phyloP scores from a whole-genome alignment of 2,797 vertebrate genomes.

The Mus minutoides region DNA sequence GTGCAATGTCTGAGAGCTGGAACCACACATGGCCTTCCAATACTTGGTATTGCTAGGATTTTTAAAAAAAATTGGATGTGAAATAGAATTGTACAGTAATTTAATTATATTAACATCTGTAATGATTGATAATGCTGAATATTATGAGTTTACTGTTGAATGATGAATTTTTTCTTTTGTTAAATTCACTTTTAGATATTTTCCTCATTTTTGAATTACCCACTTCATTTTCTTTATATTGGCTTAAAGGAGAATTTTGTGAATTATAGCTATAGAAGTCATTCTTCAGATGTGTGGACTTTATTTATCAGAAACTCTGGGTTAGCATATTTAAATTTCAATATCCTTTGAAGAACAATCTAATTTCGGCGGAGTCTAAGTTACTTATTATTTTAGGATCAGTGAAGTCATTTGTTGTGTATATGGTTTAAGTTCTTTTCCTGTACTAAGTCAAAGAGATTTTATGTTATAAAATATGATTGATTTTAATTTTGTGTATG shows the following conservation, averaged over 20 bases:
- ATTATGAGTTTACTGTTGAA: background rate
- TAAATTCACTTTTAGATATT: conserved; percentile 11
- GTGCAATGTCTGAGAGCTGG: too few species aligned
- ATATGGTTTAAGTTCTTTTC: background rate
- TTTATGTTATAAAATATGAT: background rate
- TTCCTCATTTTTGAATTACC: background rate
- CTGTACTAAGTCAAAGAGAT: background rate
- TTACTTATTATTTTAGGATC: background rate
- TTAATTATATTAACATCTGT: background rate
- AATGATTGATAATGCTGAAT: background rate
- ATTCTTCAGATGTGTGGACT: background rate
- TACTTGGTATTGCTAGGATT: background rate
- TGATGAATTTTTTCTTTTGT: background rate
- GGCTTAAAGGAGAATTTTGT: background rate
- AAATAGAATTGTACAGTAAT: background rate
- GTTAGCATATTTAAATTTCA: background rate
- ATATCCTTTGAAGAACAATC: background rate
- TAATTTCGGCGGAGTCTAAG: background rate
- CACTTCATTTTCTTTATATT: background rate
- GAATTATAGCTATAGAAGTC: background rate
- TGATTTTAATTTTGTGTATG: background rate
- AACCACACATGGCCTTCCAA: background rate
- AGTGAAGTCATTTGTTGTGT: background rate
- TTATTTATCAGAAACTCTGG: background rate
- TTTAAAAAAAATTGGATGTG: background rate